These are phyloP conservation scores for Apotomis betuletana DNA, from an alignment of 2,888 invertebrate genomes.

Conservation along the genomic window DNA sequence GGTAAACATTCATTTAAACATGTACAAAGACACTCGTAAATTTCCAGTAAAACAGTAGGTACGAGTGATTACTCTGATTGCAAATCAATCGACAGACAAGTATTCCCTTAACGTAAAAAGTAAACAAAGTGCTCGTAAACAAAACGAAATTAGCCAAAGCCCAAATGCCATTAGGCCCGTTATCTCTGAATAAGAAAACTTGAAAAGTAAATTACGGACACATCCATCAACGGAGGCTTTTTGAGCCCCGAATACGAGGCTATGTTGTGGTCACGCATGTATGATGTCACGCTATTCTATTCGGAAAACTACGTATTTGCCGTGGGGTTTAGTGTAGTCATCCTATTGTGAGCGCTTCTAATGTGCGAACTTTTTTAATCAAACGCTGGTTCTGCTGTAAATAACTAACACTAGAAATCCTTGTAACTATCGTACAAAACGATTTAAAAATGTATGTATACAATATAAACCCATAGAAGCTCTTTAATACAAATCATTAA, in stretches of 20 bases:
- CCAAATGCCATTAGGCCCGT: conserved; percentile 51
- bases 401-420: too few species aligned
- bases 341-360: not conserved
- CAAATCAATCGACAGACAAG: conserved; percentile 62
- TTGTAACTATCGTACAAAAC: too few species aligned
- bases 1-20: too few species aligned
- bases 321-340: not conserved
- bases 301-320: conserved; percentile 3
- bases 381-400: not conserved
- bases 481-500: too few species aligned
- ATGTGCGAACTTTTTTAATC: not conserved
- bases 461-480: too few species aligned
- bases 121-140: conserved; percentile 69
- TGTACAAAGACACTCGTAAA: not conserved
- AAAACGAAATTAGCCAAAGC: conserved; percentile 63
- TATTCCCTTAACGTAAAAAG: conserved; percentile 61
- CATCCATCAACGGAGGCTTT: conserved; percentile 28
- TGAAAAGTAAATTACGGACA: conserved; percentile 44
- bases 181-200: conserved; percentile 52
- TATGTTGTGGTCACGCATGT: conserved; percentile 50
- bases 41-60: too few species aligned
- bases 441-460: too few species aligned
- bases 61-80: conserved; percentile 47
- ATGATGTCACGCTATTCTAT: conserved; percentile 47
- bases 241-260: conserved; percentile 26